Percentiles rank a stretch among this genome's conserved stretches.
Evolutionary conservation across 2,888 invertebrate species (phyloP).

Genomic region (Pyrrhia umbra): DNA sequence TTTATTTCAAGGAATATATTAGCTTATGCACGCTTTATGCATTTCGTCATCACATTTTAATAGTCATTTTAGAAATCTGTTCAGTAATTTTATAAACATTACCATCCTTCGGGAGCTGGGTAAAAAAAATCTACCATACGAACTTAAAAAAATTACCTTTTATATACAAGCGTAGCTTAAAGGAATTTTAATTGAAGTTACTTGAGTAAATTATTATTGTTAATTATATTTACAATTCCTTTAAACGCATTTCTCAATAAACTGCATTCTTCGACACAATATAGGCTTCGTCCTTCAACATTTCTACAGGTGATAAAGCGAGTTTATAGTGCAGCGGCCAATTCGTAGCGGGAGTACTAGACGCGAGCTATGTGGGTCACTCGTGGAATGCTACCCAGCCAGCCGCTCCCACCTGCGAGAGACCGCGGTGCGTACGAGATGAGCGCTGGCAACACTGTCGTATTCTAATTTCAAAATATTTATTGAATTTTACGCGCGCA

Average conservation of each 20-base stretch:
- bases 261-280: slow-evolving; percentile 27
- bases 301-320: slow-evolving; percentile 45
- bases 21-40: no score
- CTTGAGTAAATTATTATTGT: neutral
- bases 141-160: no score
- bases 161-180: no score
- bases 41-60: no score
- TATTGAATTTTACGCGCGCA: slow-evolving; percentile 30
- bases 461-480: slow-evolving; percentile 61
- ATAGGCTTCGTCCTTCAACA: slow-evolving; percentile 39
- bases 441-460: slow-evolving; percentile 63
- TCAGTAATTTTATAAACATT: no score
- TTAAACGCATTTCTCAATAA: slow-evolving; percentile 9
- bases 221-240: neutral
- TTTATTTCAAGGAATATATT: no score
- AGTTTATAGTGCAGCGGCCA: slow-evolving; percentile 52
- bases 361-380: slow-evolving; percentile 85
- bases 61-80: no score
- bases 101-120: no score
- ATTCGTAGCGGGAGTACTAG: slow-evolving; percentile 59
- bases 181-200: neutral
- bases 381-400: slow-evolving; percentile 84
- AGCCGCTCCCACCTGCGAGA: slow-evolving; percentile 85
- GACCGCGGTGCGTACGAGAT: slow-evolving; percentile 63
- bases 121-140: no score